A percentile compares a stretch with the other conserved stretches of the same genome.
Evolutionary conservation across 1,140 invertebrate genomes (phyloP).

Genomic region (Leptopilina boulardi): DNA sequence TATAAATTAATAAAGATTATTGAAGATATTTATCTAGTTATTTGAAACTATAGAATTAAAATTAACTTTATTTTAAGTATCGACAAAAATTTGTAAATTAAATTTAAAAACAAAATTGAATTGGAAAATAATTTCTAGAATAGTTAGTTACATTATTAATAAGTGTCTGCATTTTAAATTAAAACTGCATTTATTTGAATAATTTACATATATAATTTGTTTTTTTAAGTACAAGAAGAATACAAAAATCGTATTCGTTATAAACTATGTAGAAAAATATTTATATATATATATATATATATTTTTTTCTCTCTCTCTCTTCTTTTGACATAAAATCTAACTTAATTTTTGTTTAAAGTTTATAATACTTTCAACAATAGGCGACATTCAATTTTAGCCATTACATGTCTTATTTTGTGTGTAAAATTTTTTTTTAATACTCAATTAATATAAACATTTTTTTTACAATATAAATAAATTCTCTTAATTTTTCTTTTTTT

Average conservation of each 20-base stretch:
- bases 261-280: neutral
- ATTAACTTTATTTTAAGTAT: no score
- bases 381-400: neutral
- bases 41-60: no score
- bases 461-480: neutral
- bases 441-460: neutral
- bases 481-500: neutral
- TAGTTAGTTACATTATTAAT: no score
- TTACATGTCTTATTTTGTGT: no score
- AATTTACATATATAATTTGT: no score
- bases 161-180: no score
- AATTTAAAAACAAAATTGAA: no score
- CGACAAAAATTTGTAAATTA: no score
- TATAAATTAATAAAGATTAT: conserved; percentile 18
- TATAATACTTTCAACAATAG: conserved; percentile 25
- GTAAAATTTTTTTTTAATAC: neutral
- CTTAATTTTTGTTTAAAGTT: neutral
- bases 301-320: neutral
- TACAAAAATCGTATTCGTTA: conserved; percentile 16
- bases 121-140: no score
- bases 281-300: conserved; percentile 8
- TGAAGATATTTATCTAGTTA: no score
- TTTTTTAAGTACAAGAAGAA: conserved; percentile 22
- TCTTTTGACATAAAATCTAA: neutral
- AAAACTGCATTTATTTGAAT: no score